phyloP scores from a whole-genome alignment of 2,113 vertebrate species.

The Tor tambroides region DNA sequence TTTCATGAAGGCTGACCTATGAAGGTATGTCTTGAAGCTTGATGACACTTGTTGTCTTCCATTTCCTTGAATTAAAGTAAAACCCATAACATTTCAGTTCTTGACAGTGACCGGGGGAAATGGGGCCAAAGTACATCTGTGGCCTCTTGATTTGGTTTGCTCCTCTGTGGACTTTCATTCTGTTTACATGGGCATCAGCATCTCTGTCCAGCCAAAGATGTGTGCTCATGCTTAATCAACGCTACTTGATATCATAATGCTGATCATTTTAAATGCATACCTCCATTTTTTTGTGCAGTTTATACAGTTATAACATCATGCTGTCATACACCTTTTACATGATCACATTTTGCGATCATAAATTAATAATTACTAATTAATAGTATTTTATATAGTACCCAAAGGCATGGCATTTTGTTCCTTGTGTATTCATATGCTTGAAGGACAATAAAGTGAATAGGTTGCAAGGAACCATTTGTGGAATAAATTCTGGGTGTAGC shows the following conservation, averaged over 20 bases:
- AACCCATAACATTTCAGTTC: not conserved
- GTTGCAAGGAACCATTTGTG: too few species aligned
- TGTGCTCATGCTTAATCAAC: not conserved
- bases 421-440: not conserved
- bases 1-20: not conserved
- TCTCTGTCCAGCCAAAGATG: not conserved
- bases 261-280: not conserved
- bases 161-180: constrained; percentile 8
- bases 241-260: not conserved
- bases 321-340: not conserved
- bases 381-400: not conserved
- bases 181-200: not conserved
- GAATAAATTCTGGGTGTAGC: too few species aligned
- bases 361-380: not conserved
- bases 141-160: not conserved
- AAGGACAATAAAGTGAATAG: too few species aligned
- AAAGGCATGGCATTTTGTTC: not conserved
- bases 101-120: not conserved
- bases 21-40: not conserved
- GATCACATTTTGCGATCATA: not conserved
- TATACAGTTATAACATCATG: not conserved
- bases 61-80: not conserved
- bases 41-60: constrained; percentile 15
- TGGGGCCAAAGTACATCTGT: constrained; percentile 38
- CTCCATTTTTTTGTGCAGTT: not conserved